Base-by-base conservation (phyloP, 2,797 vertebrate genomes). In the Sebastolobus alascanus region DNA sequence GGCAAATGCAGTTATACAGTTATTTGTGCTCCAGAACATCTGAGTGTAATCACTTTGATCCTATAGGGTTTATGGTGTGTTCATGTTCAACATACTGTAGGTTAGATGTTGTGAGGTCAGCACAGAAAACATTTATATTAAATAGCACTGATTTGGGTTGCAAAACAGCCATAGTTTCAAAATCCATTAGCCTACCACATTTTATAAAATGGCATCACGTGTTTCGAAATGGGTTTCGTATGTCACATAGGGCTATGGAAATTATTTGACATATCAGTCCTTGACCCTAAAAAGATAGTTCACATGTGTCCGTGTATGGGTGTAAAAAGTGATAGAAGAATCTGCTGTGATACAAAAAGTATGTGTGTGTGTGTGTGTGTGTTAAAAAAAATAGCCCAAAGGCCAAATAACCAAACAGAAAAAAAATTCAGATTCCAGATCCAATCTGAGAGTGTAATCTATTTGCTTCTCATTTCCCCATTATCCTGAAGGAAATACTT, bases 401-500 rank as follows among this genome's bases (percentile, higher is more conserved):
- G 43, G 33, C 50, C 16, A 68, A 83, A 76, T 67, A 73, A 75
- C 43, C 58, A 75, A 76, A 70, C 18, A 37, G 20, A 59, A 79
- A 40, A 59, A 46, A 29, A 40, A 43, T 20, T 20, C 25, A 20
- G 25, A 59, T 40, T 73, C 27, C 22, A 68, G 29, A 80, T 85
- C 35, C 68, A 76, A 75, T 82, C 82, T 72, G 13, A 46, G 37
- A 79, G 67, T 70, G 46, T 68, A 84, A 85, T 88, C 80, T 80
- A 20, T 76, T 71, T 82, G 68, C 81, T 71, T 80, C 80, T 90
- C 80, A 88, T 89, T 89, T 85, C 68, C 74, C 50, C 54, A 74
- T 83, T 82, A 88, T 90, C 83, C 84, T 88, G 84, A 77, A 82
- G 85, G 79, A 91, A 88, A 85, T 70, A 80, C 68, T 76, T 81